phyloP scores from a whole-genome alignment of 2,797 vertebrate species.

The Micropoecilia bifurca region DNA sequence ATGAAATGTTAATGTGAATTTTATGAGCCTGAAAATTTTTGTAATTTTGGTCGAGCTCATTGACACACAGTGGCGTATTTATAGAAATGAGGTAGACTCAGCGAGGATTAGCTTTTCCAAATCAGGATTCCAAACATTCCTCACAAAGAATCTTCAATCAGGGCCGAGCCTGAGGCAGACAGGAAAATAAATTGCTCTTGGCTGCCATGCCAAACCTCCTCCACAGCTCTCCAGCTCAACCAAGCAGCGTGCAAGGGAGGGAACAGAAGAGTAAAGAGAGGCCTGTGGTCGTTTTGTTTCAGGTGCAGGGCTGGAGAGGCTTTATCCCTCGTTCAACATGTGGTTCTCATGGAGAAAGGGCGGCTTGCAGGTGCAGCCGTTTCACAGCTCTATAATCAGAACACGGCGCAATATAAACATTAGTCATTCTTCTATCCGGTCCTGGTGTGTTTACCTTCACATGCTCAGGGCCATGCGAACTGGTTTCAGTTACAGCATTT shows the following conservation, averaged over 20 bases:
- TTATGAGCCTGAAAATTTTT: not conserved
- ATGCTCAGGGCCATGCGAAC: constrained; percentile 47
- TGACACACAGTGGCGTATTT: constrained; percentile 31
- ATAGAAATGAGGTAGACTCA: constrained; percentile 20
- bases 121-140: constrained; percentile 80
- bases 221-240: constrained; percentile 35
- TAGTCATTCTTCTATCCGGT: constrained; percentile 63
- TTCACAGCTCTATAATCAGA: constrained; percentile 61
- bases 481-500: constrained; percentile 24
- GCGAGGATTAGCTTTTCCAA: constrained; percentile 54
- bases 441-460: constrained; percentile 59
- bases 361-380: constrained; percentile 42
- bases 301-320: constrained; percentile 53
- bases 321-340: constrained; percentile 60
- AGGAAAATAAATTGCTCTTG: constrained; percentile 62
- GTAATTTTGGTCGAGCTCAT: constrained; percentile 12
- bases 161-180: constrained; percentile 42
- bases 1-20: constrained; percentile 13
- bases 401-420: constrained; percentile 63
- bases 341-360: constrained; percentile 70
- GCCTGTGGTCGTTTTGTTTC: constrained; percentile 38
- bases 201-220: constrained; percentile 31
- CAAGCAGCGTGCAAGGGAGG: constrained; percentile 17
- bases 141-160: constrained; percentile 71
- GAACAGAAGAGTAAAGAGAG: constrained; percentile 28